These are phyloP conservation scores for Clivina fossor DNA, from an alignment of 2,888 invertebrate species.

Conservation along the genomic window DNA sequence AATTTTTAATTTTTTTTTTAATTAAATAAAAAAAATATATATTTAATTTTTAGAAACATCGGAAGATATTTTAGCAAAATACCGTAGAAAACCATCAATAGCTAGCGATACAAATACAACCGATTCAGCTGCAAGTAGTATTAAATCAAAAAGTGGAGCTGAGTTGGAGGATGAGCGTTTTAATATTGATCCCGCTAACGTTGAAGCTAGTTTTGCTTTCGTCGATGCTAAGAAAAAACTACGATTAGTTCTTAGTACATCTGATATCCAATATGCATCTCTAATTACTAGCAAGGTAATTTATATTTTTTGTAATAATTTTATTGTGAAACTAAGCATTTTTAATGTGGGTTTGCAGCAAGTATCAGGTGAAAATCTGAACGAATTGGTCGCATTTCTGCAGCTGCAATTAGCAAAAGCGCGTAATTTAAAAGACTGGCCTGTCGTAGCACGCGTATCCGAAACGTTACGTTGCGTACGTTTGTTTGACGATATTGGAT, in stretches of 20 bases:
- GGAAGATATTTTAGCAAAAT: constrained; percentile 94
- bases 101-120: constrained; percentile 54
- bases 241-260: constrained; percentile 85
- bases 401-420: constrained; percentile 81
- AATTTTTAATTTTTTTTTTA: too few relatives aligned
- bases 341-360: constrained; percentile 38
- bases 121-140: constrained; percentile 52
- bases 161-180: constrained; percentile 54
- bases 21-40: not conserved
- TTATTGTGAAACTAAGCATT: constrained; percentile 40
- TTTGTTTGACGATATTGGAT: constrained; percentile 69
- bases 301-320: constrained; percentile 4
- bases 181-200: constrained; percentile 57
- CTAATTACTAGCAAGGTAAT: constrained; percentile 22
- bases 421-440: constrained; percentile 74
- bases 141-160: constrained; percentile 33
- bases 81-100: constrained; percentile 70
- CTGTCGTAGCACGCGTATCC: constrained; percentile 75
- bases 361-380: constrained; percentile 43
- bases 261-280: constrained; percentile 71
- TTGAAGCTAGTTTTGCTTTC: constrained; percentile 63
- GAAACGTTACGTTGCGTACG: constrained; percentile 81
- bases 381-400: constrained; percentile 64
- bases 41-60: constrained; percentile 66
- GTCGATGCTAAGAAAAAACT: constrained; percentile 83